phyloP scores from a whole-genome alignment of 2,113 vertebrate genomes.

The Columba janthina region DNA sequence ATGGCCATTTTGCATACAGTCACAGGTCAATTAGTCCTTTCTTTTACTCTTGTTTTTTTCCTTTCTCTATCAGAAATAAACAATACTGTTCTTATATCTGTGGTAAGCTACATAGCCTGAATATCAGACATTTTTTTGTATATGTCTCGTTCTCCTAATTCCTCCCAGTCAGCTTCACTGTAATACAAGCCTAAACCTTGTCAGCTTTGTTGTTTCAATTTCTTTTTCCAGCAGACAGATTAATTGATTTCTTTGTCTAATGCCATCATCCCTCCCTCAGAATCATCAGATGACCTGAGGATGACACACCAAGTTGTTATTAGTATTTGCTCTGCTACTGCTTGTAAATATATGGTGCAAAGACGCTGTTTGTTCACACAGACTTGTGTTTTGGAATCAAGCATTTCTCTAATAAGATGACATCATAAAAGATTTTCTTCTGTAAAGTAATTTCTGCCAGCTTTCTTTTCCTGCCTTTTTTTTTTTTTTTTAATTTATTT shows the following conservation, averaged over 20 bases:
- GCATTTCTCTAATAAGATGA: not conserved
- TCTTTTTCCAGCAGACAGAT: not conserved
- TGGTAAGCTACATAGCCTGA: not conserved
- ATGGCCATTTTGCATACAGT: not conserved
- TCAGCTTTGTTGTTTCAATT: not conserved
- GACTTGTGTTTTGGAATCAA: not conserved
- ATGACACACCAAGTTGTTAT: not conserved
- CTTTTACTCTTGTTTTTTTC: not conserved
- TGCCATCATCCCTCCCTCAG: not conserved
- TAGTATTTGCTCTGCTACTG: not conserved
- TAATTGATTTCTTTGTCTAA: not conserved
- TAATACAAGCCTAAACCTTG: not conserved
- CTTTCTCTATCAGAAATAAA: not conserved
- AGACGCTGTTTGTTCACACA: not conserved
- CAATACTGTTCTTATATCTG: not conserved
- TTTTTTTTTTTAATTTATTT: not conserved
- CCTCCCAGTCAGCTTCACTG: not conserved
- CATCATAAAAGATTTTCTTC: not conserved
- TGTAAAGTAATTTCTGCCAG: not conserved
- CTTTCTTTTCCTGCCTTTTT: not conserved
- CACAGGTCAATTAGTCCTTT: not conserved
- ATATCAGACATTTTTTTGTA: not conserved
- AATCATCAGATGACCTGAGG: not conserved
- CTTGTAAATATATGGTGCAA: not conserved
- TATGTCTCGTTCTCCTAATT: not conserved